Conservation (phyloP, 2,888 invertebrate species). For the Acleris literana region DNA sequence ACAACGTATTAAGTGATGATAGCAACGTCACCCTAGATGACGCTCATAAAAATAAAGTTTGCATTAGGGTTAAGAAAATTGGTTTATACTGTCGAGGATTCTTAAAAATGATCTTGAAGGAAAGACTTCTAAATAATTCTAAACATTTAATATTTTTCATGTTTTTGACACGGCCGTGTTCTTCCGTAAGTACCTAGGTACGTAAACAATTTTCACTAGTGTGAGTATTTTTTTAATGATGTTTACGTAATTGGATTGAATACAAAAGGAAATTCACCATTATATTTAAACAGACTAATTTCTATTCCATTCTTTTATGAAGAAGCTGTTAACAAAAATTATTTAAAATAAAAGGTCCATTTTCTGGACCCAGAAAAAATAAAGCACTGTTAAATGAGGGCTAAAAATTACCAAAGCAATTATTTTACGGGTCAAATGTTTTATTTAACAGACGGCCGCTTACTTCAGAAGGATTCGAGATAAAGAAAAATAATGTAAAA, state of each 20-base stretch:
- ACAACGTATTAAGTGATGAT: not conserved
- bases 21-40: conserved; percentile 3
- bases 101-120: too few species aligned
- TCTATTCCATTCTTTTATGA: conserved; percentile 5
- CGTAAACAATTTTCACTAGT: too few species aligned
- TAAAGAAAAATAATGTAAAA: conserved; percentile 70
- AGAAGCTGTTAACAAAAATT: conserved; percentile 16
- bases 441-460: conserved; percentile 61
- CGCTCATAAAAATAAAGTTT: not conserved
- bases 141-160: too few species aligned
- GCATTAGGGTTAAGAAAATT: not conserved
- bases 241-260: too few species aligned
- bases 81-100: not conserved
- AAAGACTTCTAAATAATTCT: too few species aligned
- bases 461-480: conserved; percentile 57
- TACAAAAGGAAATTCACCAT: too few species aligned
- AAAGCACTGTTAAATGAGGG: conserved; percentile 63
- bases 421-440: conserved; percentile 73
- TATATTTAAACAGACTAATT: not conserved
- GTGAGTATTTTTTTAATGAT: too few species aligned
- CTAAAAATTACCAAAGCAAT: conserved; percentile 69
- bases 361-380: conserved; percentile 45
- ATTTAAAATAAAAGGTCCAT: conserved; percentile 13
- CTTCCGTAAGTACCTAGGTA: too few species aligned
- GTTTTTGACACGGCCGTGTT: too few species aligned